These are phyloP conservation scores for Steinernema hermaphroditum DNA, from an alignment of 2,888 invertebrate genomes.

Conservation along the genomic window DNA sequence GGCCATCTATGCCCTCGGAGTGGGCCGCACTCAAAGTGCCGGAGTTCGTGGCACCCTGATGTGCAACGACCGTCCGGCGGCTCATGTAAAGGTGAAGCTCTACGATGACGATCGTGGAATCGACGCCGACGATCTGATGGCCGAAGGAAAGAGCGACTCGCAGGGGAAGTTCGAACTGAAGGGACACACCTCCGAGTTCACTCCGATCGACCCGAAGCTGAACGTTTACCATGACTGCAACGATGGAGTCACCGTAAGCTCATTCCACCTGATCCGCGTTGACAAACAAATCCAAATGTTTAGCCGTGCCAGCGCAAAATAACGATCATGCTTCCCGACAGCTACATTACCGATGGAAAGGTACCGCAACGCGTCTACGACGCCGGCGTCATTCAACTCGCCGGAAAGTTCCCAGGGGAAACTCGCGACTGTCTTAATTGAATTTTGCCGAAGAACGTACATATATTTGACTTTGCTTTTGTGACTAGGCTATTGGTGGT, in stretches of 20 bases:
- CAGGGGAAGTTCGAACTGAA: background rate
- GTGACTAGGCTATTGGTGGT: no score
- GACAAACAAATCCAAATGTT: no score
- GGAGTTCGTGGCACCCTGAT: constrained; percentile 20
- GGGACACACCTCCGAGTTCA: constrained; percentile 34
- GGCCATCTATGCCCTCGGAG: background rate
- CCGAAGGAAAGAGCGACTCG: constrained; percentile 1
- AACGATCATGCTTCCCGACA: constrained; percentile 57
- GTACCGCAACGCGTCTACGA: constrained; percentile 50
- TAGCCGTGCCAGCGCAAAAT: constrained; percentile 61
- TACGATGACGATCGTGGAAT: constrained; percentile 23
- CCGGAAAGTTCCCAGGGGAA: constrained; percentile 57
- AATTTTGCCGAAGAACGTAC: no score
- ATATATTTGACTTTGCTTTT: no score
- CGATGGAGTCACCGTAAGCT: constrained; percentile 9
- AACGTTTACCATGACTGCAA: constrained; percentile 37
- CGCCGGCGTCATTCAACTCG: constrained; percentile 54
- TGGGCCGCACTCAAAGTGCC: constrained; percentile 23
- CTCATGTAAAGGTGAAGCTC: constrained; percentile 13
- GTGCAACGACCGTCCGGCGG: constrained; percentile 21
- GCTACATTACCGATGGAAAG: constrained; percentile 55
- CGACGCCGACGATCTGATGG: constrained; percentile 1
- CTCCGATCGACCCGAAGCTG: constrained; percentile 49
- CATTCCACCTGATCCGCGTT: no score
- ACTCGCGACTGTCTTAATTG: constrained; percentile 55